A percentile compares a stretch with the other conserved stretches of the same genome.
Evolutionary conservation across 2,888 invertebrate genomes (phyloP).

Genomic region (Papilio demoleus): DNA sequence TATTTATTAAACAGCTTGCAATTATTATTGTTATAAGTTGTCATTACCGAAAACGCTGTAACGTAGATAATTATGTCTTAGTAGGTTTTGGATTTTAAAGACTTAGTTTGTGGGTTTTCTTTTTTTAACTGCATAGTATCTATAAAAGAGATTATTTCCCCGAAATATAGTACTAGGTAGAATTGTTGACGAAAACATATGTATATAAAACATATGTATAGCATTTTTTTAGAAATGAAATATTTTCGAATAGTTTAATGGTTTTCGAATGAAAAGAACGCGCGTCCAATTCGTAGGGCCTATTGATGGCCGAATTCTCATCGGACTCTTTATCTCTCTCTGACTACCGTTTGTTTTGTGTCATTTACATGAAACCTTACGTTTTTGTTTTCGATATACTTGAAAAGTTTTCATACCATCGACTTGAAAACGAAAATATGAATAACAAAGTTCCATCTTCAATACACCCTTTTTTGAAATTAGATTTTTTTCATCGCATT

Average conservation of each 20-base stretch:
- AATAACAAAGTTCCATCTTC: too few species aligned
- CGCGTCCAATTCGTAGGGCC: constrained; percentile 37
- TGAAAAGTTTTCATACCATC: constrained; percentile 29
- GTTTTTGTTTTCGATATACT: constrained; percentile 33
- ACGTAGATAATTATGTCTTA: too few species aligned
- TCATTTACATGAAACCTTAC: constrained; percentile 39
- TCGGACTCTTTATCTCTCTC: constrained; percentile 35
- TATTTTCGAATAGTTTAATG: constrained; percentile 27
- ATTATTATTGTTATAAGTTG: too few species aligned
- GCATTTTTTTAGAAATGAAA: constrained; percentile 31
- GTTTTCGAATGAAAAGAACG: constrained; percentile 33
- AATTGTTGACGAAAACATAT: constrained; percentile 8
- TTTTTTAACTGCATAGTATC: neutral
- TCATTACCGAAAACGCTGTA: too few species aligned
- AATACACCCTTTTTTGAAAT: too few species aligned
- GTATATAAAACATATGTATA: too few species aligned
- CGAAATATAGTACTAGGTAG: neutral
- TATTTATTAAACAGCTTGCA: too few species aligned
- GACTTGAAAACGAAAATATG: constrained; percentile 18
- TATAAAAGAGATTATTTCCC: neutral
- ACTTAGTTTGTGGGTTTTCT: too few species aligned
- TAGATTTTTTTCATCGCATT: too few species aligned
- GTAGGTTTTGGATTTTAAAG: too few species aligned
- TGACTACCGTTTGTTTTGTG: constrained; percentile 38
- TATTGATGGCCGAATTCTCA: constrained; percentile 41